Evolutionary conservation across 1,140 invertebrate species (phyloP).

Genomic region (Elysia chlorotica): DNA sequence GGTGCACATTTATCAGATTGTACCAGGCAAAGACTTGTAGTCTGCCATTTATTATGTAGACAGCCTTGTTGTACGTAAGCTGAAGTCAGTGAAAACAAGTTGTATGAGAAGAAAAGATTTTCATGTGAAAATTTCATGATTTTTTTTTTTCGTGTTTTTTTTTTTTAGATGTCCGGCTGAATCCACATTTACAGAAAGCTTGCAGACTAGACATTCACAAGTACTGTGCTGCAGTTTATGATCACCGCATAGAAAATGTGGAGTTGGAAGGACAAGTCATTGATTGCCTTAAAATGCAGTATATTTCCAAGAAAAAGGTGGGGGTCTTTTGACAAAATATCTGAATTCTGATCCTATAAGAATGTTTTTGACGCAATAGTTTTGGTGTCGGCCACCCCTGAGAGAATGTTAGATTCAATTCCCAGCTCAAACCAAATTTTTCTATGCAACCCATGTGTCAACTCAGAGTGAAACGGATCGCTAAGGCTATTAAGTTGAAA

Average conservation of each 20-base stretch:
- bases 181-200: slow-evolving; percentile 80
- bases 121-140: too few species aligned
- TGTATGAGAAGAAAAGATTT: background rate
- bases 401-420: too few species aligned
- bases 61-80: background rate
- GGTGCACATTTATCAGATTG: background rate
- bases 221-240: slow-evolving; percentile 69
- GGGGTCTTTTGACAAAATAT: background rate
- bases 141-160: too few species aligned
- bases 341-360: too few species aligned
- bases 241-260: slow-evolving; percentile 41
- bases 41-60: background rate
- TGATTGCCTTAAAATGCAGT: slow-evolving; percentile 60
- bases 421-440: too few species aligned
- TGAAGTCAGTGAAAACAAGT: background rate
- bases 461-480: too few species aligned
- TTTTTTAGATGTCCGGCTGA: slow-evolving; percentile 87
- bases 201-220: slow-evolving; percentile 77
- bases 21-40: background rate
- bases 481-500: too few species aligned
- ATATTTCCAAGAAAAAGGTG: slow-evolving; percentile 38
- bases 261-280: slow-evolving; percentile 57
- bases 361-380: too few species aligned
- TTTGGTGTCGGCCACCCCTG: background rate
- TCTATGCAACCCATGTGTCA: too few species aligned